Base-by-base conservation (phyloP, 2,888 invertebrate genomes). In the Oxytorus armatus region DNA sequence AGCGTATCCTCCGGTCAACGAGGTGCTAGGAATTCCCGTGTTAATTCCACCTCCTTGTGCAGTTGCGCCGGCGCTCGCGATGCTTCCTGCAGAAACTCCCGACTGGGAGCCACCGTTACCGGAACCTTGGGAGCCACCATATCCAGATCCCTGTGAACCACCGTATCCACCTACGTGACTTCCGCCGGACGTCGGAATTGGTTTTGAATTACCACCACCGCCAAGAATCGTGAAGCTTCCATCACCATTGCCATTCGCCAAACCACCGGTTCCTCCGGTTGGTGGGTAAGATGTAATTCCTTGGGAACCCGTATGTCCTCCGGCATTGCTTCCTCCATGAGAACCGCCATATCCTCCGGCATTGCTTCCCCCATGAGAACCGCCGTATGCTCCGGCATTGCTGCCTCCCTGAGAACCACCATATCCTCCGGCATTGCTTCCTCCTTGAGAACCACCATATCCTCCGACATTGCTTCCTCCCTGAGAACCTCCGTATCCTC, bases 321-420 rank as follows among this genome's bases (percentile, higher is more conserved):
- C 66, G 18, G 68, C 61, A 14, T 36, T 57, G 25, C 66, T 53
- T 39, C 66, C 66, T 23, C 65, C 77, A 11, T 51, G 39, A 16
- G 77, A 72, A 14, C 51, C 63, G 1, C 73, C 78, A 25, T 72
- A 73, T 1, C 72, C 66, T 29, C 51, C 65, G n/a, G 66, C 21
- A 7, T 21, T 23, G 11, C 39, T 63, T 53, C 36, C 51, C 18
- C 33, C 47, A 2, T 8, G 14, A 0, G 57, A 33, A 1, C 36
- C 44, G 0, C 69, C 74, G 11, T 63, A 55, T 10, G 55, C 61
- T 10, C 69, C 74, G 1, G 23, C 14, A 63, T 21, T 57, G 16
- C 59, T 16, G 39, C 70, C 77, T 14, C 59, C 66, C 3, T 59
- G 14, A 14, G 78, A 61, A 7, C 61, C 55, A 1, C 79, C 69